Evolutionary conservation across 2,888 invertebrate species (phyloP), one percentile per base, ranked within the genome.

Genomic region (Ochropacha duplaris): DNA sequence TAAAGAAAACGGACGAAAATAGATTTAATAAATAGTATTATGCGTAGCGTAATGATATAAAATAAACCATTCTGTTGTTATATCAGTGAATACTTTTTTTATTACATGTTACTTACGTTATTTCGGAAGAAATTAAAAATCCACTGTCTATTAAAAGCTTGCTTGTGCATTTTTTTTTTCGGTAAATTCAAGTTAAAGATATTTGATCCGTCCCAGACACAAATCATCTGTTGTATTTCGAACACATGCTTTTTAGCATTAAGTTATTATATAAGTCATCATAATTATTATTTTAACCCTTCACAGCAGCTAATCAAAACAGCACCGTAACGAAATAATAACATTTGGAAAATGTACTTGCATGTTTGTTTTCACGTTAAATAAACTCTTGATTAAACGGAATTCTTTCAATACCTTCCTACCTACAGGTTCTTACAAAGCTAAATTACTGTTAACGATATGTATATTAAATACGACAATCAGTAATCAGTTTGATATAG

Each of bases 291-390:
- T 80, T 79, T 81, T 86, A 89, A 86, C 79, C 73, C 74, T 79
- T 81, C 88, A 89, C 87, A 73, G 83, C 87, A 79, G 87, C 85
- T 84, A 88, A 85, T 86, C 79, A 80, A 66, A 71, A 79, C 64
- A 71, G 88, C 90, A 90, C 88, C 64, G 58, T 84, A 85, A 81
- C 78, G 74, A 77, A 78, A 76, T 82, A 79, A 78, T 73, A 86
- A 79, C 83, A 84, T 88, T 84, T 69, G 69, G 72, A 74, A 87
- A 87, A 88, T 90, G 89, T 92, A 91, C 79, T 87, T 88, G 90
- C 90, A 90, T 91, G 88, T 86, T 89, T 90, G 87, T 89, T 89
- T 90, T 88, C 77, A 83, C 71, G 71, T 81, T 88, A 78, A 89
- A 83, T 90, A 90, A 91, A 89, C 71, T 80, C 76, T 80, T 84